A percentile compares a stretch with the other conserved stretches of the same genome.
These are phyloP conservation scores for Muscicapa striata DNA, from an alignment of 2,797 vertebrate species.

Conservation along the genomic window DNA sequence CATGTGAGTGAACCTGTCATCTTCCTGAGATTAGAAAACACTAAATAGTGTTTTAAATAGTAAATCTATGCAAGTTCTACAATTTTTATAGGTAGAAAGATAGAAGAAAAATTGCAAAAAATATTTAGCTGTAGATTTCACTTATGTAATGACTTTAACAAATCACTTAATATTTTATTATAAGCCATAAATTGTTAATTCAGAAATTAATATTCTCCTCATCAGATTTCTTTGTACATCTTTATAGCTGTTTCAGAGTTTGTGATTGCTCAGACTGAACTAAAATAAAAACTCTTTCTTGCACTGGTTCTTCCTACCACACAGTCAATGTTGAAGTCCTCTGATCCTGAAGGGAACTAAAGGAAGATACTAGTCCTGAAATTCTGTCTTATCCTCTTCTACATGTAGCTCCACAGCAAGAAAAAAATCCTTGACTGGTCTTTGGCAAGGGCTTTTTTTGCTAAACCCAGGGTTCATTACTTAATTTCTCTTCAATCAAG, in stretches of 20 bases:
- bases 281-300: background rate
- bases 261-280: background rate
- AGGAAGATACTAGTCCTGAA: background rate
- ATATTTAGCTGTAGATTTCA: background rate
- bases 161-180: background rate
- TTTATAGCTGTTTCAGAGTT: background rate
- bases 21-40: background rate
- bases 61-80: background rate
- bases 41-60: background rate
- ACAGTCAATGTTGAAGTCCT: background rate
- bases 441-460: background rate
- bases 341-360: background rate
- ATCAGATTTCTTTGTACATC: background rate
- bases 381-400: background rate
- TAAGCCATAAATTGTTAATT: background rate
- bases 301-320: background rate
- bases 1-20: background rate
- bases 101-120: background rate
- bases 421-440: background rate
- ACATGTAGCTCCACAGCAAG: background rate
- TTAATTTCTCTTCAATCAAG: background rate
- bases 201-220: background rate
- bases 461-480: background rate
- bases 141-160: background rate
- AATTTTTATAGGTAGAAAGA: background rate